These are phyloP conservation scores for Pandion haliaetus DNA, from an alignment of 2,113 vertebrate species.

Conservation along the genomic window DNA sequence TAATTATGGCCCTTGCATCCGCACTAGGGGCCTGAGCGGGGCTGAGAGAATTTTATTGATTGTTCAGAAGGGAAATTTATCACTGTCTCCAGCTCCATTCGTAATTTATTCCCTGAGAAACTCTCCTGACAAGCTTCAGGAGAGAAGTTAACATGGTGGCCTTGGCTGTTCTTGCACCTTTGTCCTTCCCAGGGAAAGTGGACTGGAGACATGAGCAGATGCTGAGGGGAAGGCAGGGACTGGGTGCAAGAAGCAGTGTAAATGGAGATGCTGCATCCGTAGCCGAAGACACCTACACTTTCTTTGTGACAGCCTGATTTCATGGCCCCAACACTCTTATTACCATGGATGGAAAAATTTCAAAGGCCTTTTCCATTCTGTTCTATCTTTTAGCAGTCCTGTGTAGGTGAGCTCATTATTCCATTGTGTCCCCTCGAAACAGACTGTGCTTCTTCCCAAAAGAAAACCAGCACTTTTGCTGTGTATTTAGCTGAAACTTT, in stretches of 20 bases:
- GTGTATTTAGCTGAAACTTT: not conserved
- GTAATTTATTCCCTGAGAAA: conserved; percentile 75
- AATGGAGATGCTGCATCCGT: not conserved
- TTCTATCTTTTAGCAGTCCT: not conserved
- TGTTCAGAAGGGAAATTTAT: conserved; percentile 92
- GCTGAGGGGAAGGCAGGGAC: not conserved
- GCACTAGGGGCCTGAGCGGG: conserved; percentile 73
- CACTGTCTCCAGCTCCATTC: conserved; percentile 85
- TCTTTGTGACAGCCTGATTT: not conserved
- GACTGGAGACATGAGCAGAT: not conserved
- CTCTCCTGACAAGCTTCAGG: conserved; percentile 74
- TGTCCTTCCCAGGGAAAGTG: conserved; percentile 65
- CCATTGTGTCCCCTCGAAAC: accelerated
- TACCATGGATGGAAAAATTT: not conserved
- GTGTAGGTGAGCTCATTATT: not conserved
- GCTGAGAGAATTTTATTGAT: conserved; percentile 90
- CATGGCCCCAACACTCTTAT: accelerated
- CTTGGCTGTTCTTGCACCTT: conserved; percentile 70
- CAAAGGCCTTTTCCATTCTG: not conserved
- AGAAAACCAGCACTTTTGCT: not conserved
- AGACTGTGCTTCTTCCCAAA: not conserved
- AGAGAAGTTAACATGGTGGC: conserved; percentile 47
- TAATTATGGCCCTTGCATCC: conserved; percentile 90
- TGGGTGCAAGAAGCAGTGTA: accelerated
- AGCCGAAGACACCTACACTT: not conserved